phyloP scores from a whole-genome alignment of 2,113 vertebrate species.

The Mola mola region DNA sequence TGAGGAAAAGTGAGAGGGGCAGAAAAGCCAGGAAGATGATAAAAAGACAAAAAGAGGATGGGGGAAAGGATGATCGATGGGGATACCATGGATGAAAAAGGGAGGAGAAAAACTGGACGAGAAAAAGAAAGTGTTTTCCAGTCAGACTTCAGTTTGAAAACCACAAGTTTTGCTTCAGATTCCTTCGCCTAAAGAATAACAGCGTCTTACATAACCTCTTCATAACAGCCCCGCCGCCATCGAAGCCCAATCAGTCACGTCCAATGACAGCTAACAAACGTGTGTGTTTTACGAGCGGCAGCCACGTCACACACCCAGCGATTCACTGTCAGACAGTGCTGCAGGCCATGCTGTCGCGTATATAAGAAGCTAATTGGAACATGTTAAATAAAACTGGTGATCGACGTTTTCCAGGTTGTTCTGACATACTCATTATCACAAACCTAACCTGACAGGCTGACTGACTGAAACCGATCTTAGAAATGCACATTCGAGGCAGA shows the following conservation, averaged over 20 bases:
- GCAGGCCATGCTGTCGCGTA: not conserved
- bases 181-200: conserved; percentile 54
- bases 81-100: not conserved
- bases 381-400: not conserved
- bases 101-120: conserved; percentile 37
- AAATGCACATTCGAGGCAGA: too few species aligned
- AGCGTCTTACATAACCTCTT: conserved; percentile 51
- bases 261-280: conserved; percentile 10
- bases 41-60: conserved; percentile 29
- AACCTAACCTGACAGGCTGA: too few species aligned
- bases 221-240: conserved; percentile 41
- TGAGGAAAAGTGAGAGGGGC: conserved; percentile 9
- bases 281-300: conserved; percentile 6
- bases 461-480: too few species aligned
- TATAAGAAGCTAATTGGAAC: conserved; percentile 2
- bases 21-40: conserved; percentile 31
- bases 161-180: conserved; percentile 59
- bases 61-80: not conserved
- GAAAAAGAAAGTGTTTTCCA: conserved; percentile 54
- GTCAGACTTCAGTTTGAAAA: conserved; percentile 57
- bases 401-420: too few species aligned
- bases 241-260: conserved; percentile 19
- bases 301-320: too few species aligned
- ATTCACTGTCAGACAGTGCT: conserved; percentile 2
- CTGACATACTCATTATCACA: too few species aligned